A percentile compares a stretch with the other conserved stretches of the same genome.
Conservation (phyloP, 2,113 vertebrate species). For the Notarius quadriscutis region DNA sequence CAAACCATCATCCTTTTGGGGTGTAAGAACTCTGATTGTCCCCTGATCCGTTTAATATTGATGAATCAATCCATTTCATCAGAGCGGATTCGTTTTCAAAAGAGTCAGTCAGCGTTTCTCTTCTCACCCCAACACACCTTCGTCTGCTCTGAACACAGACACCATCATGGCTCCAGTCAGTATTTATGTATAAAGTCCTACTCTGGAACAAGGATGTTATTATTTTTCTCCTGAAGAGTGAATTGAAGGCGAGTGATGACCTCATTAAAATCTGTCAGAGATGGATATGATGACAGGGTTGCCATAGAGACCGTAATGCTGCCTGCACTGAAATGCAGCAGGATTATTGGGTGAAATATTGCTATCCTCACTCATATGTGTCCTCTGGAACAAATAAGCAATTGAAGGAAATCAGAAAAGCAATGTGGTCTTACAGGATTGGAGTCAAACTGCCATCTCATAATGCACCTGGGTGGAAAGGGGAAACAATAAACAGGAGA, state of each 20-base stretch:
- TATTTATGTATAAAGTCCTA: constrained; percentile 32
- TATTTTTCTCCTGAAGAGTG: constrained; percentile 38
- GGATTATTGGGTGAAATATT: constrained; percentile 40
- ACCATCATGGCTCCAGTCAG: constrained; percentile 25
- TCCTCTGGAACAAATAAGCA: neutral
- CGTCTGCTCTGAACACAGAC: constrained; percentile 16
- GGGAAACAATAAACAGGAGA: too few relatives aligned
- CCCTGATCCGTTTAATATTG: neutral
- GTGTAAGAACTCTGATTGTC: neutral
- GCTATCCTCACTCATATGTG: neutral
- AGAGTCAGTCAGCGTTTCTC: constrained; percentile 30
- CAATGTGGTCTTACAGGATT: neutral
- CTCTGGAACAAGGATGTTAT: constrained; percentile 23
- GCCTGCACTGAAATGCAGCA: constrained; percentile 8
- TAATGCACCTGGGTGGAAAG: too few relatives aligned
- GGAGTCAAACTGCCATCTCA: too few relatives aligned
- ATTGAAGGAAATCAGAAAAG: neutral
- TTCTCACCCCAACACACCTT: constrained; percentile 28
- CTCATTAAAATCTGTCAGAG: constrained; percentile 54
- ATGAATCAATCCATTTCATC: constrained; percentile 9
- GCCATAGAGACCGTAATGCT: constrained; percentile 47
- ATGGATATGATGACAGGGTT: constrained; percentile 46
- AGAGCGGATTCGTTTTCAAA: neutral
- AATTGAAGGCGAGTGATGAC: constrained; percentile 37
- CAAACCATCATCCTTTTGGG: neutral